Evolutionary conservation across 2,888 invertebrate species (phyloP), one percentile per base, ranked within the genome.

Genomic region (Nemotelus pantherinus): DNA sequence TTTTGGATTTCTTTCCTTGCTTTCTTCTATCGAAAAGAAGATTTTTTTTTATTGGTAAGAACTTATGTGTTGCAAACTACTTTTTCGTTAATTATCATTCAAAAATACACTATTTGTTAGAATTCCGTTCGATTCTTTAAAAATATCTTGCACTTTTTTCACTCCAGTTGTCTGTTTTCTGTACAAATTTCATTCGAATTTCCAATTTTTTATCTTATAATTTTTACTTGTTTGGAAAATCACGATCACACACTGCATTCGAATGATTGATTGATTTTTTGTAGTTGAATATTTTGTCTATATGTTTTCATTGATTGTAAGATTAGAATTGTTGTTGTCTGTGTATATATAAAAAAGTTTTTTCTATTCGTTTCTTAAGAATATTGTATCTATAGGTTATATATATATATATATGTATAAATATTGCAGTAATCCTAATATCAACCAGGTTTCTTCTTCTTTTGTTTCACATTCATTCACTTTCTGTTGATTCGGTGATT

Each of bases 361-460:
- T 4, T 65, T 47, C 47, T 65, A 65, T 65, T 25, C 65, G 47
- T 2, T 5, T 5, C 65, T 65, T 65, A 53, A 25, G 10, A 71
- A 41, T 44, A 57, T 57, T 53, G n/a, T 44, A 55, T 57, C 41
- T 68, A 55, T 10, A 44, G 6, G 50, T 68, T 68, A 68, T 63
- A 63, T 41, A 63, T 68, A 68, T 63, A 63, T 41, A 63, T 58
- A 25, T 63, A 58, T 58, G 3, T 60, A 39, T 70, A 70, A 55
- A 74, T 74, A 74, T 74, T 74, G 74, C 63, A 74, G 74, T 48
- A 60, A 60, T 48, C 58, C 72, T 74, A 45, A 60, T 70, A 55
- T n/a, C 53, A 70, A 55, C 25, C 25, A 25, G 25, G 25, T 25
- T 25, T 25, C 25, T 25, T 25, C 25, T 25, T 25, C 25, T 25